Percentiles rank a stretch among this genome's conserved stretches.
Evolutionary conservation across 1,140 invertebrate species (phyloP).

Genomic region (Heliconius nattereri): DNA sequence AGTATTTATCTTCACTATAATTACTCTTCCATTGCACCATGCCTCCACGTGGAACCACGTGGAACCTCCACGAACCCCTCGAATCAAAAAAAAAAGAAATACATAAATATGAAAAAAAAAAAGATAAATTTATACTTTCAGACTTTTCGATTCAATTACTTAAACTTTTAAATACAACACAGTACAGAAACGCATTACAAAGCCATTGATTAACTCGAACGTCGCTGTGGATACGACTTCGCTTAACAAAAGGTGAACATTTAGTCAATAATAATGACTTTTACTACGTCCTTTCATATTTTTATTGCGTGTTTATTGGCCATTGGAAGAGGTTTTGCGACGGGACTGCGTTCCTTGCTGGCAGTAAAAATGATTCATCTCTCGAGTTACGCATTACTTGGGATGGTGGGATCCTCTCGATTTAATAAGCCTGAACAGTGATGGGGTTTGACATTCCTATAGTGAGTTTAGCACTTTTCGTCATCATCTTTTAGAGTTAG

Average conservation of each 20-base stretch:
- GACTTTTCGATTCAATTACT: not conserved
- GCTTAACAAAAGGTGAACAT: constrained; percentile 75
- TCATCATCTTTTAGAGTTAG: not conserved
- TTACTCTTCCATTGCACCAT: no score
- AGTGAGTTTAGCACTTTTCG: not conserved
- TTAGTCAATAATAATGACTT: constrained; percentile 73
- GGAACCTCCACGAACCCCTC: no score
- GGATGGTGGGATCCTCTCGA: constrained; percentile 7
- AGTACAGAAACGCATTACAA: not conserved
- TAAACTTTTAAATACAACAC: constrained; percentile 2
- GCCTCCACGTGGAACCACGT: no score
- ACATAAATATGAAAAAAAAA: not conserved
- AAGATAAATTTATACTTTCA: not conserved
- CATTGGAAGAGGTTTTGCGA: constrained; percentile 61
- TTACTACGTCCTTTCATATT: constrained; percentile 72
- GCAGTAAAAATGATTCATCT: constrained; percentile 44
- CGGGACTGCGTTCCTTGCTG: constrained; percentile 38
- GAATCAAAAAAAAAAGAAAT: no score
- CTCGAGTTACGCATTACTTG: constrained; percentile 2
- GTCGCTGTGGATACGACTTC: constrained; percentile 31
- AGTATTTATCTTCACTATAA: no score
- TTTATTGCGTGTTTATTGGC: constrained; percentile 77
- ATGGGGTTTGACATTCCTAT: not conserved
- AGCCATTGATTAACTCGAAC: not conserved
- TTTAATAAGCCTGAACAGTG: not conserved